Evolutionary conservation across 2,888 invertebrate species (phyloP), one percentile per base, ranked within the genome.

Genomic region (Eristalis pertinax): DNA sequence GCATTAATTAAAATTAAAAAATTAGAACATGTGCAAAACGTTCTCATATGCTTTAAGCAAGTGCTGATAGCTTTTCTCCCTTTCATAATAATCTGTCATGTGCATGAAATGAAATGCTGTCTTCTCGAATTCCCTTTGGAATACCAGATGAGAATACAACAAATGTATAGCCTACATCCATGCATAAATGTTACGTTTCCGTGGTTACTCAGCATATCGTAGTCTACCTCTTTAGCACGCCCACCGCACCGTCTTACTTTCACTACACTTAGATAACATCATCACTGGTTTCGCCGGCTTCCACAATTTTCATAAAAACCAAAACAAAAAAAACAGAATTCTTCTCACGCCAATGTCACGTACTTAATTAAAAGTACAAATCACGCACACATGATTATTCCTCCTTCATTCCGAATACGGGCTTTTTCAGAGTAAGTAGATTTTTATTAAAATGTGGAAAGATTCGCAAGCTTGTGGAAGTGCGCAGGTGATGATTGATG

Each of bases 331-430:
- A 8, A 0, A 32, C 32, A 32, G 32, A 32, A 50, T 50, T 50
- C 50, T 50, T 50, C 50, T 50, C 50, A 50, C 50, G 50, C 50
- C 50, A 50, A 50, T 19, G 50, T 50, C 50, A 50, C 50, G 50
- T 50, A 50, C 50, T 50, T 50, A 50, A 50, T 50, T 50, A 50
- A 50, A 50, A 50, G 50, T 50, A 50, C 50, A 50, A 50, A 50
- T 50, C 50, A 50, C 50, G 50, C 50, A 50, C 50, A 50, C 50
- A 50, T 50, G 50, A 50, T 50, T 50, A 50, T 50, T 50, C 19
- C 50, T 50, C 19, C 50, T 50, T 50, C 50, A 19, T 19, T 19
- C 50, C 19, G 50, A 50, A 8, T 50, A 8, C 50, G 7, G 8
- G 50, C 50, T 50, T 50, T 50, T 50, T 50, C 50, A 50, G 50